A percentile compares a stretch with the other conserved stretches of the same genome.
Evolutionary conservation across 2,797 vertebrate species (phyloP).

Genomic region (Peromyscus aztecus): DNA sequence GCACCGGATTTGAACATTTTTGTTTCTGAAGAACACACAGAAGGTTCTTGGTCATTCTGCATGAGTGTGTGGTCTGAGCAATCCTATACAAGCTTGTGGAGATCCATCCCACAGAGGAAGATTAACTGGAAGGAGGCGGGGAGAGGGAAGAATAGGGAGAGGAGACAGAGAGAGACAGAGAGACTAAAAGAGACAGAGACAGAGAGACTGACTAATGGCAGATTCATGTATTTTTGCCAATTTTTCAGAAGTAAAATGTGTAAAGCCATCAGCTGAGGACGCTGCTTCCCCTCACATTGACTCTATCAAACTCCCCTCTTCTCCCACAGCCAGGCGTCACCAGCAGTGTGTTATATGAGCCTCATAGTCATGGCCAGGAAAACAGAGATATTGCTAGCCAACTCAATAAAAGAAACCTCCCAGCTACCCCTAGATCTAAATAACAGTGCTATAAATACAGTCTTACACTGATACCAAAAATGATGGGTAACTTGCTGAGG

Average conservation of each 20-base stretch:
- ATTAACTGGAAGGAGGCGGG: fast-evolving
- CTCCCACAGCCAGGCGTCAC: neutral
- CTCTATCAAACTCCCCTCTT: neutral
- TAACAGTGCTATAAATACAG: neutral
- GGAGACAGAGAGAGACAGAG: neutral
- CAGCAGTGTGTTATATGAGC: neutral
- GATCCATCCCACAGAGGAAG: neutral
- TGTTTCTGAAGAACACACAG: neutral
- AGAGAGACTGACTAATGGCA: neutral
- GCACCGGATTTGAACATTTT: neutral
- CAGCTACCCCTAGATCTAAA: constrained; percentile 31
- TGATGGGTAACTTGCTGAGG: neutral
- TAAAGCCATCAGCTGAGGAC: neutral
- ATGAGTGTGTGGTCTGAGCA: neutral
- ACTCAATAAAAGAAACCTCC: constrained; percentile 38
- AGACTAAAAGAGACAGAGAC: neutral
- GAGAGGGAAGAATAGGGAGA: fast-evolving
- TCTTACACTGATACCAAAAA: neutral
- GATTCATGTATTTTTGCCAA: neutral
- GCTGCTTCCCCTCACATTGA: neutral
- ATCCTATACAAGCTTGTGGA: neutral
- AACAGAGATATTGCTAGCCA: neutral
- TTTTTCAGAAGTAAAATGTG: neutral
- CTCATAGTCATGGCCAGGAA: neutral
- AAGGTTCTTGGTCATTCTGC: neutral